phyloP scores from a whole-genome alignment of 2,888 invertebrate species.

The Chymomyza caudatula region DNA sequence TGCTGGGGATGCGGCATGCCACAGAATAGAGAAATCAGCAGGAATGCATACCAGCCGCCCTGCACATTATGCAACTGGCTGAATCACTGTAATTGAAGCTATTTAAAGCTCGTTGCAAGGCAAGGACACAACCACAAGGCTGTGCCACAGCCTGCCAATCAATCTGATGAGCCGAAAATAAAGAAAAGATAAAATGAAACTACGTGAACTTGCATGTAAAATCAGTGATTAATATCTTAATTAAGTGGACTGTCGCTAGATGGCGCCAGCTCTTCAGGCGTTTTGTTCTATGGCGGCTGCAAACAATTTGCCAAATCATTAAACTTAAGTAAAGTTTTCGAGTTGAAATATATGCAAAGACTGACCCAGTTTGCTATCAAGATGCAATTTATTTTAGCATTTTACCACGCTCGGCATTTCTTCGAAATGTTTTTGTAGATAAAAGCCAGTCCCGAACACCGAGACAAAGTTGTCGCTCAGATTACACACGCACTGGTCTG shows the following conservation, averaged over 20 bases:
- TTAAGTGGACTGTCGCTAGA: conserved; percentile 33
- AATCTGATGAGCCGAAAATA: conserved; percentile 13
- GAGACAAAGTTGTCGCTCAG: conserved; percentile 57
- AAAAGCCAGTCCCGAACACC: background rate
- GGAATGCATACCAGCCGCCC: conserved; percentile 1
- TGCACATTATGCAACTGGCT: conserved; percentile 49
- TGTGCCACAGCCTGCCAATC: conserved; percentile 36
- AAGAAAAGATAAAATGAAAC: background rate
- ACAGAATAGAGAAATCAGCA: conserved; percentile 27
- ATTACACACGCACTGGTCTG: conserved; percentile 56
- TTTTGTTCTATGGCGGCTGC: background rate
- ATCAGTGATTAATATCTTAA: conserved; percentile 8
- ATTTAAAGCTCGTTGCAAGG: conserved; percentile 56
- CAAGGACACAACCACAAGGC: conserved; percentile 57
- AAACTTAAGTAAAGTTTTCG: conserved; percentile 45
- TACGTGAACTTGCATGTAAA: background rate
- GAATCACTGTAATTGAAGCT: conserved; percentile 56
- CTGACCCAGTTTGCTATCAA: conserved; percentile 60
- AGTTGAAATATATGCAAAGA: conserved; percentile 9
- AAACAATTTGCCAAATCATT: conserved; percentile 51
- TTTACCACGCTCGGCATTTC: conserved; percentile 12
- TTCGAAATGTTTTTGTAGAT: conserved; percentile 14
- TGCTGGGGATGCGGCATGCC: background rate
- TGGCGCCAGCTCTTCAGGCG: conserved; percentile 31
- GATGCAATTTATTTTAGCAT: conserved; percentile 20